Conservation (phyloP, 2,797 vertebrate genomes). For the Pachyuromys duprasi region DNA sequence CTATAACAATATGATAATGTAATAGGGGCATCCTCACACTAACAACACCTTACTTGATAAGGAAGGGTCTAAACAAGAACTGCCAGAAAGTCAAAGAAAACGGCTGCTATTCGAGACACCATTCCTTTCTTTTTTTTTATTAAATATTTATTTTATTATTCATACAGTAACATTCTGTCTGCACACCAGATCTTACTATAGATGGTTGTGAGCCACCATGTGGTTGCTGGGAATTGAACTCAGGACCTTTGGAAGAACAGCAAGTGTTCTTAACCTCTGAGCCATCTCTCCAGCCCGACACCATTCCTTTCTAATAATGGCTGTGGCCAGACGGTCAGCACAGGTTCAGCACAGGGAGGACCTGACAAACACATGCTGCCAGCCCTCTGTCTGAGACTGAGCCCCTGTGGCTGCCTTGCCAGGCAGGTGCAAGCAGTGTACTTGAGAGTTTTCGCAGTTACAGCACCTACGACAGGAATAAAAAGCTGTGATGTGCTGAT, state of each 20-base stretch:
- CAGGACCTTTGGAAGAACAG: too few relatives aligned
- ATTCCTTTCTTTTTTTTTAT: background rate
- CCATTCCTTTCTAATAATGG: background rate
- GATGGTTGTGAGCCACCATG: too few relatives aligned
- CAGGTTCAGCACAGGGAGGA: rapidly evolving
- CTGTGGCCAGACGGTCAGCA: too few relatives aligned
- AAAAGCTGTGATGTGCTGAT: constrained; percentile 13
- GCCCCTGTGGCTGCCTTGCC: background rate
- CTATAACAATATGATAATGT: constrained; percentile 32
- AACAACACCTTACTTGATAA: constrained; percentile 30
- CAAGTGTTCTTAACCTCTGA: too few relatives aligned
- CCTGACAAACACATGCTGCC: background rate
- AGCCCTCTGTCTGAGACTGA: background rate
- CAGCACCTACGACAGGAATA: background rate
- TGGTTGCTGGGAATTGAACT: too few relatives aligned
- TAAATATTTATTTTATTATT: too few relatives aligned
- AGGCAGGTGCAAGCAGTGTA: background rate
- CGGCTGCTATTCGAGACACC: background rate
- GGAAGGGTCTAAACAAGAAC: constrained; percentile 26
- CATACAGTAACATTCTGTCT: too few relatives aligned
- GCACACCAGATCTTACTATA: too few relatives aligned
- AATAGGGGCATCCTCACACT: background rate
- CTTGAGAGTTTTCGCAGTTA: background rate
- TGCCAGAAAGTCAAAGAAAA: constrained; percentile 20
- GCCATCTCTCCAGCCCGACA: too few relatives aligned